Evolutionary conservation across 2,888 invertebrate species (phyloP).

Genomic region (Calameuta idolon): DNA sequence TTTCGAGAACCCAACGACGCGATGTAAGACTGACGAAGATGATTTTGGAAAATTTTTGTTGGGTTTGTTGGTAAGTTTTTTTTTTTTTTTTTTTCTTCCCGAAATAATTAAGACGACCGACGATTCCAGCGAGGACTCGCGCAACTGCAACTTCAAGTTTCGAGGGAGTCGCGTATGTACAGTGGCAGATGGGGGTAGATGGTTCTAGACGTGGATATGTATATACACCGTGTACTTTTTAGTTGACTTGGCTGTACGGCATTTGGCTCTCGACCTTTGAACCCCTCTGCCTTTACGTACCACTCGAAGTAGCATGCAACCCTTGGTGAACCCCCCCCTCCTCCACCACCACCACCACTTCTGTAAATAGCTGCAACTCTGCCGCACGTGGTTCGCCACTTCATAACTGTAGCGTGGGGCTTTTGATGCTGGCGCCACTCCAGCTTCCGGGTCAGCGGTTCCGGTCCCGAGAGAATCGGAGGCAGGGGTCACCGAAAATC

Average conservation of each 20-base stretch:
- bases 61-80: not conserved
- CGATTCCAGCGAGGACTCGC: not conserved
- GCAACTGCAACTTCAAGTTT: not conserved
- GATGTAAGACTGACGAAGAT: not conserved
- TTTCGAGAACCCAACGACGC: not conserved
- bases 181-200: not conserved
- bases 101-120: not conserved
- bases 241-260: not conserved
- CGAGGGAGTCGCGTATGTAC: not conserved
- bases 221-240: not conserved
- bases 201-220: not conserved
- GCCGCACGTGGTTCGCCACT: constrained; percentile 15
- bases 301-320: not conserved
- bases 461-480: constrained; percentile 20
- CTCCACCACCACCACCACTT: constrained; percentile 19
- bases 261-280: not conserved
- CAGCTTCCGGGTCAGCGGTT: constrained; percentile 35
- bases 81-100: not conserved
- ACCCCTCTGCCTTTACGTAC: not conserved
- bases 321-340: not conserved
- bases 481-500: not conserved
- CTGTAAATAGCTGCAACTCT: constrained; percentile 34
- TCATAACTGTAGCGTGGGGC: constrained; percentile 15
- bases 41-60: not conserved
- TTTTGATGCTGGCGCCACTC: constrained; percentile 30